Conservation (phyloP, 2,113 vertebrate species). For the Hippocampus abdominalis region DNA sequence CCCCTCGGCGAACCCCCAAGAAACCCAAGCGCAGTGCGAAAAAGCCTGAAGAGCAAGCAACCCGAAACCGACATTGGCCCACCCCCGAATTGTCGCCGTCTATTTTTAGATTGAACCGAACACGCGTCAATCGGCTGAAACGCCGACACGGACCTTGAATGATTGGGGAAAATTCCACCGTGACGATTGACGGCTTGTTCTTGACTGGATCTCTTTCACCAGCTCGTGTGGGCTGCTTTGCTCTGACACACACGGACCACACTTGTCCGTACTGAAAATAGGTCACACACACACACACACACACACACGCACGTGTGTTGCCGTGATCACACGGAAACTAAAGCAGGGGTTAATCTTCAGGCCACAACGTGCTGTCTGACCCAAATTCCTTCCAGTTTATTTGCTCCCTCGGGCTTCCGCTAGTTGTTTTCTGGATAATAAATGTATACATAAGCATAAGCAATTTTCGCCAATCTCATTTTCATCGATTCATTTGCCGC, state of each 20-base stretch:
- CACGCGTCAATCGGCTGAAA: constrained; percentile 1
- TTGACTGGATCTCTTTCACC: neutral
- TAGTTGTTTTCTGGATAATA: neutral
- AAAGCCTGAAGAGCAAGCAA: no score
- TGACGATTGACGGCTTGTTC: neutral
- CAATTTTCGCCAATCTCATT: no score
- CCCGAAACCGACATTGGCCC: no score
- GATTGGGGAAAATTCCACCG: no score
- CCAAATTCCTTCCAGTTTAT: constrained; percentile 1
- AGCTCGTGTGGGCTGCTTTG: neutral
- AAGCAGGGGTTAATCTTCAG: constrained; percentile 7
- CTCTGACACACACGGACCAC: neutral
- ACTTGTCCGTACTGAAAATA: constrained; percentile 30
- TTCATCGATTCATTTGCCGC: no score
- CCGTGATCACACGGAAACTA: constrained; percentile 24
- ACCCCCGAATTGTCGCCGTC: neutral
- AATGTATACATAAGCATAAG: neutral
- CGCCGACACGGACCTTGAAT: neutral
- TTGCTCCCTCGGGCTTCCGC: neutral
- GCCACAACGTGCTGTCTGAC: constrained; percentile 10
- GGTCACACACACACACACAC: neutral
- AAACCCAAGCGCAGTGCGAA: no score
- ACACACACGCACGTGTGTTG: constrained; percentile 9
- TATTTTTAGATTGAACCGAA: constrained; percentile 15
- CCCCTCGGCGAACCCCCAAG: no score